Percentiles rank a stretch among this genome's conserved stretches.
These are phyloP conservation scores for Pelecanoides urinatrix DNA, from an alignment of 2,113 vertebrate species.

Conservation along the genomic window DNA sequence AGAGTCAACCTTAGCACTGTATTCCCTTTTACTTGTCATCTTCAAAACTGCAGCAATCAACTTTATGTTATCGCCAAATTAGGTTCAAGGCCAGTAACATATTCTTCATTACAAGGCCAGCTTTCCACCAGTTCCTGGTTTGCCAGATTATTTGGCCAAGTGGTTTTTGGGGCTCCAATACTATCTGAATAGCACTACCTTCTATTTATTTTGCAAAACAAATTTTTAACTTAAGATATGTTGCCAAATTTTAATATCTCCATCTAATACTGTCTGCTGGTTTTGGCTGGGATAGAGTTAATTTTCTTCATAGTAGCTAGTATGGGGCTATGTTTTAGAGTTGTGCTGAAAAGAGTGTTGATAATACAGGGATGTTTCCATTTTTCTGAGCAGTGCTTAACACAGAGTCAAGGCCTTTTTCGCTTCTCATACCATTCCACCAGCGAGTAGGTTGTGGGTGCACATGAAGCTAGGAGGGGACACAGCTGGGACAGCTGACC, in stretches of 20 bases:
- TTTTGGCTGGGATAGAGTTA: no score
- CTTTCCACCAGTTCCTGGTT: not conserved
- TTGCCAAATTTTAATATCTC: not conserved
- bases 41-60: not conserved
- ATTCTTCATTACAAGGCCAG: not conserved
- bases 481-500: no score
- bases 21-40: not conserved
- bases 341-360: no score
- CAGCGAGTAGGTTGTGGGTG: no score
- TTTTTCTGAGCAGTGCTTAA: no score
- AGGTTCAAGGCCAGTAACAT: not conserved
- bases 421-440: no score
- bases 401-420: no score
- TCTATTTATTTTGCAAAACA: not conserved
- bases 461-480: no score
- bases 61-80: not conserved
- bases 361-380: no score
- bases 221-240: not conserved
- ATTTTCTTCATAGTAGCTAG: no score
- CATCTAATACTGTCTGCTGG: not conserved
- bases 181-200: not conserved
- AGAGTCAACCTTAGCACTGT: not conserved
- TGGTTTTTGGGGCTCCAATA: not conserved
- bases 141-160: not conserved
- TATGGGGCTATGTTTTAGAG: no score